Conservation (phyloP, 2,888 invertebrate species). For the Drosophila neonasuta region DNA sequence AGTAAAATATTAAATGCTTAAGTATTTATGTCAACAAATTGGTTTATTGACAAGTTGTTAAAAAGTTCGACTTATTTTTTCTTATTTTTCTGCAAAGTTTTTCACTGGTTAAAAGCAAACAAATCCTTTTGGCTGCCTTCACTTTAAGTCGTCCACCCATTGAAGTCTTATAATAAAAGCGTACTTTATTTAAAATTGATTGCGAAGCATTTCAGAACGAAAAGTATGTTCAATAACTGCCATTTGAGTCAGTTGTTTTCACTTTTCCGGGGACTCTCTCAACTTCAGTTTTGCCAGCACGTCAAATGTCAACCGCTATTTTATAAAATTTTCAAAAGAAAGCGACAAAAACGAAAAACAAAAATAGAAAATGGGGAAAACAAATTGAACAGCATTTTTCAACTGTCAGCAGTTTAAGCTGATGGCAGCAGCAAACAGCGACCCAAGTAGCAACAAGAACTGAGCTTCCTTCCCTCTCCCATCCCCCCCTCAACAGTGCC, state of each 20-base stretch:
- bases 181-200: conserved; percentile 28
- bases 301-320: conserved; percentile 67
- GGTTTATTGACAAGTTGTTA: neutral
- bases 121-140: neutral
- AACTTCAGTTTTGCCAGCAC: conserved; percentile 12
- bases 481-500: neutral
- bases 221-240: conserved; percentile 33
- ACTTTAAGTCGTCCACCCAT: neutral
- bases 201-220: conserved; percentile 6
- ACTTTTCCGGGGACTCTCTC: conserved; percentile 7
- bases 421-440: conserved; percentile 37
- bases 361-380: conserved; percentile 32
- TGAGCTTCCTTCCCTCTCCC: no score
- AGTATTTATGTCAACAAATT: neutral
- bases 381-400: conserved; percentile 65
- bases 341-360: conserved; percentile 22
- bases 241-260: conserved; percentile 37
- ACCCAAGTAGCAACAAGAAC: conserved; percentile 24
- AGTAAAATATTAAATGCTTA: no score
- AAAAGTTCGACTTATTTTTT: neutral
- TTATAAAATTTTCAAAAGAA: conserved; percentile 55
- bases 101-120: neutral
- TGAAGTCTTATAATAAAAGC: neutral
- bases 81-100: neutral
- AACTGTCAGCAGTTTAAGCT: conserved; percentile 73